phyloP scores from a whole-genome alignment of 2,888 invertebrate genomes.

The Xanthia togata region DNA sequence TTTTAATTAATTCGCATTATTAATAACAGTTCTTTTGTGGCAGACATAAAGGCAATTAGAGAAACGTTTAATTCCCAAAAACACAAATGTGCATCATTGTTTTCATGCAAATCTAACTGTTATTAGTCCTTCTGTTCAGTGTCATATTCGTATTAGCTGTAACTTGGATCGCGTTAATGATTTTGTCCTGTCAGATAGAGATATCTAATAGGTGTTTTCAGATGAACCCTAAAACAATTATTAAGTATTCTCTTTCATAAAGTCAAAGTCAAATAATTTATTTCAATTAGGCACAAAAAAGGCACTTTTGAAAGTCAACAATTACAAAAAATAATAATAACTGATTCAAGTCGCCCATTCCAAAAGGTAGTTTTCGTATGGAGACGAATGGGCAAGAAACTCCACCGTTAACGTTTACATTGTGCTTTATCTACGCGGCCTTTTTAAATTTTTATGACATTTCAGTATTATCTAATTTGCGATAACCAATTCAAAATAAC shows the following conservation, averaged over 20 bases:
- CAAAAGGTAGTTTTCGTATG: no score
- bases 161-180: constrained; percentile 32
- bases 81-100: constrained; percentile 61
- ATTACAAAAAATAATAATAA: no score
- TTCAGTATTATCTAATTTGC: background rate
- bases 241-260: background rate
- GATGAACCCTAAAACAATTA: background rate
- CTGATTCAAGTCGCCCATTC: no score
- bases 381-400: no score
- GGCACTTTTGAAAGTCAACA: no score
- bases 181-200: constrained; percentile 9
- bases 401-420: background rate
- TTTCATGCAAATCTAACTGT: constrained; percentile 48
- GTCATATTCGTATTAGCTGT: constrained; percentile 30
- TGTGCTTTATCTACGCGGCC: background rate
- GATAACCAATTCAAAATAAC: constrained; percentile 6
- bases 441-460: background rate
- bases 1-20: constrained; percentile 67
- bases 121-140: constrained; percentile 45
- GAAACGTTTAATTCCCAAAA: constrained; percentile 53
- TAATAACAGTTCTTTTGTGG: constrained; percentile 61
- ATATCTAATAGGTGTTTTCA: constrained; percentile 2
- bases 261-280: no score
- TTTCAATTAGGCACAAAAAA: no score
- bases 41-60: constrained; percentile 57